Evolutionary conservation across 2,888 invertebrate genomes (phyloP).

Genomic region (Amphipoea oculea): DNA sequence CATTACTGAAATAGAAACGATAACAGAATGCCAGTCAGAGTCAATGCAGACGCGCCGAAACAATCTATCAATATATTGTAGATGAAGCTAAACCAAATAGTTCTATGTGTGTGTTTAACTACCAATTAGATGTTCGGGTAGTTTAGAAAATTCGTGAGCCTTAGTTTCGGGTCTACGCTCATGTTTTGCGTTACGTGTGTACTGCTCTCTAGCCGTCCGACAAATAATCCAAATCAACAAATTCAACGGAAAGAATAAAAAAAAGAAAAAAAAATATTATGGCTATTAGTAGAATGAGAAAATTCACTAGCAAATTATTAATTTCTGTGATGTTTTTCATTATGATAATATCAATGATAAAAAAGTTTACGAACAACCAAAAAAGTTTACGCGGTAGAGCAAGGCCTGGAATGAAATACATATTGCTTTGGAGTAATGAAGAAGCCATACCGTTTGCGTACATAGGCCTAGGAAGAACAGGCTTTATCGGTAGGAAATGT

Average conservation of each 20-base stretch:
- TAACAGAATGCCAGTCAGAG: slow-evolving; percentile 22
- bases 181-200: slow-evolving; percentile 1
- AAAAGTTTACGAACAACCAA: slow-evolving; percentile 11
- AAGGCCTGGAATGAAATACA: slow-evolving; percentile 68
- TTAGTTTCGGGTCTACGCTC: slow-evolving; percentile 25
- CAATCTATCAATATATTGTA: neutral
- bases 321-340: slow-evolving; percentile 24
- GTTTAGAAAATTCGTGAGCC: slow-evolving; percentile 16
- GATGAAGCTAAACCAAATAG: neutral
- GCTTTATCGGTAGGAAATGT: slow-evolving; percentile 76
- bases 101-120: slow-evolving; percentile 20
- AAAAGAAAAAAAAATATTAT: neutral
- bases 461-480: slow-evolving; percentile 69
- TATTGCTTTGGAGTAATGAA: slow-evolving; percentile 75
- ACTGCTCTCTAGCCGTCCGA: neutral
- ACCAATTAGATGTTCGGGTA: slow-evolving; percentile 12
- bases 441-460: slow-evolving; percentile 71
- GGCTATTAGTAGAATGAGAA: slow-evolving; percentile 43
- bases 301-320: slow-evolving; percentile 36
- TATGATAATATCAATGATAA: slow-evolving; percentile 31
- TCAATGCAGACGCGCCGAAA: slow-evolving; percentile 4
- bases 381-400: slow-evolving; percentile 1
- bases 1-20: slow-evolving; percentile 36
- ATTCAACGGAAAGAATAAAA: neutral
- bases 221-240: neutral